These are phyloP conservation scores for Zosterops japonicus DNA, from an alignment of 2,113 vertebrate genomes.

Conservation along the genomic window DNA sequence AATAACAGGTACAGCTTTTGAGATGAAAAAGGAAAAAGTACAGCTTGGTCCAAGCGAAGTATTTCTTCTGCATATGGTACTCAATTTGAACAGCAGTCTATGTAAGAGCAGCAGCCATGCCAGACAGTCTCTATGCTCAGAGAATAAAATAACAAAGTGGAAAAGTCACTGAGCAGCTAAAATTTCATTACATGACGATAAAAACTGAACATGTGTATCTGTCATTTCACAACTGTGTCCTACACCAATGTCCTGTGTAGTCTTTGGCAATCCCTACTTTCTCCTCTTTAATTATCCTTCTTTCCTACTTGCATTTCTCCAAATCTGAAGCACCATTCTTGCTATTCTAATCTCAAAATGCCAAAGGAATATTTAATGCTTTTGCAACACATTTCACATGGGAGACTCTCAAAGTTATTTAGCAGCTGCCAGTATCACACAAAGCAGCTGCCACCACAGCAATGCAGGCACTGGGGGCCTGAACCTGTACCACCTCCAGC, in stretches of 20 bases:
- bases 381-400: neutral
- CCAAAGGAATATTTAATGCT: neutral
- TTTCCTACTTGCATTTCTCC: neutral
- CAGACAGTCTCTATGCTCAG: neutral
- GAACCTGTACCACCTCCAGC: neutral
- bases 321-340: neutral
- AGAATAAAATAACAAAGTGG: neutral
- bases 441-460: neutral
- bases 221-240: neutral
- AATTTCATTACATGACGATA: neutral
- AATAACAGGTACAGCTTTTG: neutral
- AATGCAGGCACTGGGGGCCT: neutral
- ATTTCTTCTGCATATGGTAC: neutral
- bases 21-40: neutral
- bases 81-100: neutral
- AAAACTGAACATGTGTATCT: neutral
- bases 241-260: neutral
- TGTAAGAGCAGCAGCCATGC: neutral
- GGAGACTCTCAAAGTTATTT: neutral
- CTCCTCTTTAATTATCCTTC: neutral
- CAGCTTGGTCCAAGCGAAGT: neutral
- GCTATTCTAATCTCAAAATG: neutral
- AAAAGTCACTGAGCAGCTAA: neutral
- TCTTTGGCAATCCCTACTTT: neutral
- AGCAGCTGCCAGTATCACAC: neutral